A percentile compares a stretch with the other conserved stretches of the same genome.
Evolutionary conservation across 2,113 vertebrate species (phyloP).

Genomic region (Tenrec ecaudatus): DNA sequence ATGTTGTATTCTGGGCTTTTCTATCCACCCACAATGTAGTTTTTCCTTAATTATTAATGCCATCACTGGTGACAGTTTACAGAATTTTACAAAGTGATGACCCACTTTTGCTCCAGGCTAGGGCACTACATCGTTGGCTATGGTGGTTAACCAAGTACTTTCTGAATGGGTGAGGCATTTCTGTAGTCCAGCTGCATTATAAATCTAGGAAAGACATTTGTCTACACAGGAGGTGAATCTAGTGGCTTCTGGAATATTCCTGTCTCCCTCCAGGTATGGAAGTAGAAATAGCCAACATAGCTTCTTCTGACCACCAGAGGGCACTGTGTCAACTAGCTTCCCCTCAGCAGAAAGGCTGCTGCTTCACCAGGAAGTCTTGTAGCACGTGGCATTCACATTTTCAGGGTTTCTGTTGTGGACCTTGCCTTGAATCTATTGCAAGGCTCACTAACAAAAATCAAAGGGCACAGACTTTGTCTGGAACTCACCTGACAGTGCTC

Average conservation of each 20-base stretch:
- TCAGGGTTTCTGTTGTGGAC: slow-evolving; percentile 27
- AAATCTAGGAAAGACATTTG: slow-evolving; percentile 41
- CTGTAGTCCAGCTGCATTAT: neutral
- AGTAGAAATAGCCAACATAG: slow-evolving; percentile 18
- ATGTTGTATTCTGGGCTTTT: slow-evolving; percentile 17
- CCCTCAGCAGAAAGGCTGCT: neutral
- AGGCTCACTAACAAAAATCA: neutral
- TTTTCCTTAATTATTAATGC: slow-evolving; percentile 18
- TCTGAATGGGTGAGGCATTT: neutral
- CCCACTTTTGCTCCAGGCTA: slow-evolving; percentile 21
- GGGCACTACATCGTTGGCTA: neutral
- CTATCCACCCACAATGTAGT: neutral
- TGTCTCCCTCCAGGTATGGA: neutral
- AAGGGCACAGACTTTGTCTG: neutral
- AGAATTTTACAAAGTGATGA: slow-evolving; percentile 52
- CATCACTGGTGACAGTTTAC: slow-evolving; percentile 22
- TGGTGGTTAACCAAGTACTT: slow-evolving; percentile 21
- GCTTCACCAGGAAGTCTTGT: slow-evolving; percentile 58
- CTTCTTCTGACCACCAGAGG: slow-evolving; percentile 74
- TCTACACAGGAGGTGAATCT: neutral
- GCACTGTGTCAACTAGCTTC: slow-evolving; percentile 45
- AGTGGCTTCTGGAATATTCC: slow-evolving; percentile 1
- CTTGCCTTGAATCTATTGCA: neutral
- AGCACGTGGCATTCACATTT: slow-evolving; percentile 37
- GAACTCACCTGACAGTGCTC: neutral